Conservation (phyloP, 1,140 invertebrate species). For the Nilaparvata lugens region DNA sequence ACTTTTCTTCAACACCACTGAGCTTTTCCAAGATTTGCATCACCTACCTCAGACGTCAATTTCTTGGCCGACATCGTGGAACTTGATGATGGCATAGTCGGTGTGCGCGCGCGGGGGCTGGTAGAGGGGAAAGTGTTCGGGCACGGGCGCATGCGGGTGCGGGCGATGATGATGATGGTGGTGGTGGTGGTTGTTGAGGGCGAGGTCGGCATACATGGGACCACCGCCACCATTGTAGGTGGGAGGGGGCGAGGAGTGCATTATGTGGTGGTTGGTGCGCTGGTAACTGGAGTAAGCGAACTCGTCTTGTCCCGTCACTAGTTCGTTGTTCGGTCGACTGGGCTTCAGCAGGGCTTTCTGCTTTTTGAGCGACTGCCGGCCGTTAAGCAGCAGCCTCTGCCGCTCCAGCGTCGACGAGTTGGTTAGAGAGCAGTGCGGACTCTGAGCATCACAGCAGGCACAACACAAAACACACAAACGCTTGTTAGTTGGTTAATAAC, state of each 20-base stretch:
- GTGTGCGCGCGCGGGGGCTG: constrained; percentile 38
- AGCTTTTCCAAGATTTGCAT: too few relatives aligned
- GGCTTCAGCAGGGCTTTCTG: not conserved
- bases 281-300: not conserved
- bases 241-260: constrained; percentile 3
- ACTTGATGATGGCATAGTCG: constrained; percentile 66
- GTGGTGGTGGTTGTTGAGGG: constrained; percentile 17
- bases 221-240: constrained; percentile 10
- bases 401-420: constrained; percentile 8
- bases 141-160: constrained; percentile 24
- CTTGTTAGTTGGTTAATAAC: too few relatives aligned
- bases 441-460: constrained; percentile 3
- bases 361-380: constrained; percentile 12
- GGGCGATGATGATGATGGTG: constrained; percentile 8
- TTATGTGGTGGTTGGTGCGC: not conserved
- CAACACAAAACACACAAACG: too few relatives aligned
- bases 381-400: constrained; percentile 11
- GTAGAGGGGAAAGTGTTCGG: constrained; percentile 20
- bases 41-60: constrained; percentile 55
- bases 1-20: too few relatives aligned
- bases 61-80: constrained; percentile 62
- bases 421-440: constrained; percentile 14
- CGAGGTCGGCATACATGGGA: constrained; percentile 28
- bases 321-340: not conserved
- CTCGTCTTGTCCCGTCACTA: not conserved